These are phyloP conservation scores for Drosophila eugracilis DNA, from an alignment of 1,140 invertebrate genomes.

Conservation along the genomic window DNA sequence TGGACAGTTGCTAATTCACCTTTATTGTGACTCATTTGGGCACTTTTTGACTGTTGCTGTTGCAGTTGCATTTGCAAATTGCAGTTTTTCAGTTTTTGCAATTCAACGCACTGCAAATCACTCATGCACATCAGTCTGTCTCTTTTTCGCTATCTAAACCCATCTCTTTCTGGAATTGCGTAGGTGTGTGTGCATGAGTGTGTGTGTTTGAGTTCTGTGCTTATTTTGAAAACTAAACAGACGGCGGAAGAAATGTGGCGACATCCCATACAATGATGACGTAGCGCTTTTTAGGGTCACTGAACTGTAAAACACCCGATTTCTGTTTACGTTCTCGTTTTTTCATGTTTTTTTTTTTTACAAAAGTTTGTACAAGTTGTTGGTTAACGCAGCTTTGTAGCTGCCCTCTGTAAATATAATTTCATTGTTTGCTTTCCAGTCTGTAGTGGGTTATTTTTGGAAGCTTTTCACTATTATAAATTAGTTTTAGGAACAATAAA, in stretches of 20 bases:
- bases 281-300: constrained; percentile 55
- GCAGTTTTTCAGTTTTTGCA: constrained; percentile 14
- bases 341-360: too few relatives aligned
- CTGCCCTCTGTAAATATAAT: constrained; percentile 17
- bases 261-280: constrained; percentile 55
- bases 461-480: constrained; percentile 44
- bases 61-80: constrained; percentile 43
- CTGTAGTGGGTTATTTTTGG: constrained; percentile 16
- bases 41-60: constrained; percentile 41
- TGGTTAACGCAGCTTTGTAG: constrained; percentile 12
- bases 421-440: constrained; percentile 26
- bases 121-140: constrained; percentile 55
- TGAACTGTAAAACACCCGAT: constrained; percentile 60
- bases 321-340: constrained; percentile 60
- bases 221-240: constrained; percentile 70
- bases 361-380: constrained; percentile 39
- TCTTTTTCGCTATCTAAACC: not conserved
- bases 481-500: not conserved
- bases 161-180: constrained; percentile 13
- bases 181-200: constrained; percentile 62
- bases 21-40: constrained; percentile 54
- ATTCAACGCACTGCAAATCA: constrained; percentile 47
- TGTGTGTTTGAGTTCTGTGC: too few relatives aligned
- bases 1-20: constrained; percentile 51
- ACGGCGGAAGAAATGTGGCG: constrained; percentile 13